Evolutionary conservation across 30 jellyfish, hydroid and myxozoan species (phyloP), one percentile per base, ranked within the genome.

Genomic region (Aurelia coerulea): DNA sequence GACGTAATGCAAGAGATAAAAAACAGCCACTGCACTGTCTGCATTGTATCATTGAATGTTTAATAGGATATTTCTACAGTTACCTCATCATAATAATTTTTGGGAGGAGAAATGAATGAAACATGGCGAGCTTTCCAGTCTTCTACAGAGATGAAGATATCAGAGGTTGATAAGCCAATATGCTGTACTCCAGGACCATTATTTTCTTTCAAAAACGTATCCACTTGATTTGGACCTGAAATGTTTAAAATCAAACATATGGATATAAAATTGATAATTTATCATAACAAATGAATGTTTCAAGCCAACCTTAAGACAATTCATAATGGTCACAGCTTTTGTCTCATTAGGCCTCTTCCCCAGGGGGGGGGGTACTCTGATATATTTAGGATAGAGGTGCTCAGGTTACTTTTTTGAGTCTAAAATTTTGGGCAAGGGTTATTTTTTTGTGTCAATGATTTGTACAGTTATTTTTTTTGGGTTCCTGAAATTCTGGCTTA

Each of bases 141-240:
- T 50, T 66, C 17, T 37, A 97, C 89, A 0, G 90, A 71, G 16
- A 71, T 11, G 52, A 88, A 69, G 19, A 94, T 94, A 49, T 85
- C 46, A 29, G 37, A 10, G 13, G 98, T 71, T 16, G 77, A 65
- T 33, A 94, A 60, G 15, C 97, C 98, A 51, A 94, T 77, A 65
- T 94, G 98, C 75, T 94, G 98, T 5, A 94, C 82, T 49, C 98
- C 98, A 4, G 94, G 96, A 16, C 98, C 98, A 50, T 69, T 74
- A 62, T 94, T 97, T 67, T 89, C 92, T 18, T 74, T 88, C 42
- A 94, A 39, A 75, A 94, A 94, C 8, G 94, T 84, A 32, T 89
- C 91, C 37, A 94, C 83, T 84, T 94, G 98, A 85, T 89, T 93
- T 73, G 94, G 90, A 11, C 97, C 98, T 78, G 65, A 74, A 73